Conservation (phyloP, 2,797 vertebrate genomes). For the Euthynnus affinis region DNA sequence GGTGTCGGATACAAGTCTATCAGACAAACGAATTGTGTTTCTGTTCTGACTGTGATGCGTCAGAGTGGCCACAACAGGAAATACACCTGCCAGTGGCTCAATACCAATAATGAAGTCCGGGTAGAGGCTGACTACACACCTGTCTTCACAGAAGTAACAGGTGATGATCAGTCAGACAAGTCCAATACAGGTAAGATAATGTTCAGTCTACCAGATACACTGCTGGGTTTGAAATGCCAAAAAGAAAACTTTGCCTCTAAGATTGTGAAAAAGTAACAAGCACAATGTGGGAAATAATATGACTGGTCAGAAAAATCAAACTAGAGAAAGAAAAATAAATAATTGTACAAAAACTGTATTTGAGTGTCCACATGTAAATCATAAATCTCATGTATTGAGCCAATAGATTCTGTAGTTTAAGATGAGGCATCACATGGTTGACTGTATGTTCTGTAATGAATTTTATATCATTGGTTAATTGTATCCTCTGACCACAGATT, state of each 20-base stretch:
- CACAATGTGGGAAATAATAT: too few species aligned
- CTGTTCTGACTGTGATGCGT: too few species aligned
- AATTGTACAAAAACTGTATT: neutral
- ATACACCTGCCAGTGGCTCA: too few species aligned
- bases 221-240: too few species aligned
- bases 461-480: neutral
- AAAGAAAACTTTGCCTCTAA: neutral
- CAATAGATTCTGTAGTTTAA: too few species aligned
- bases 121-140: constrained; percentile 27
- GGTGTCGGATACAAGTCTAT: too few species aligned
- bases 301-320: too few species aligned
- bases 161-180: neutral
- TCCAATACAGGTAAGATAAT: neutral
- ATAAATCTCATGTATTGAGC: neutral
- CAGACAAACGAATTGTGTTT: accelerated
- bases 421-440: neutral
- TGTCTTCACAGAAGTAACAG: neutral
- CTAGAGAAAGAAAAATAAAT: neutral
- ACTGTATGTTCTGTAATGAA: neutral
- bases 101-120: neutral
- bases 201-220: neutral
- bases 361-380: neutral
- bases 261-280: neutral
- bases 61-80: too few species aligned
- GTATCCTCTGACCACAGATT: neutral